Conservation (phyloP, 2,797 vertebrate species). For the Lagorchestes hirsutus region DNA sequence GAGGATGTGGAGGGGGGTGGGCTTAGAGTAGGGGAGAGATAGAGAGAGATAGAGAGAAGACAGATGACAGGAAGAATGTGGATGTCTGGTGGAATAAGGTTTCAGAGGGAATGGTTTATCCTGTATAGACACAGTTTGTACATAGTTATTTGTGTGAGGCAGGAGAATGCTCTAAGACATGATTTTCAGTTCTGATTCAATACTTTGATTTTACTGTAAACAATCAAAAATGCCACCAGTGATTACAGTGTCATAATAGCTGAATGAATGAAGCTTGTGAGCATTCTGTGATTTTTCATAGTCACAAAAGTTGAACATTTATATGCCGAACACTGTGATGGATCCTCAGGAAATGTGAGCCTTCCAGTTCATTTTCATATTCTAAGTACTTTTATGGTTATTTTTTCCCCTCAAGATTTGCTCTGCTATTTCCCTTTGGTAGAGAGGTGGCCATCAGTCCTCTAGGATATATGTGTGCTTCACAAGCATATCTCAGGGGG, state of each 20-base stretch:
- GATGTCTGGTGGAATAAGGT: neutral
- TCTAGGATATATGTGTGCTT: neutral
- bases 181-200: neutral
- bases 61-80: neutral
- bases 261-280: neutral
- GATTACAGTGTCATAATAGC: neutral
- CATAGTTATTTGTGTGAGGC: neutral
- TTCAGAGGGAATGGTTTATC: neutral
- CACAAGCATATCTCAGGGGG: neutral
- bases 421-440: neutral
- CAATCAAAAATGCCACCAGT: neutral
- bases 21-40: neutral
- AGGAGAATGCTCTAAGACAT: neutral
- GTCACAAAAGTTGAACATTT: neutral
- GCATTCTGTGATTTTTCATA: neutral
- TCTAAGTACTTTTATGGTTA: neutral
- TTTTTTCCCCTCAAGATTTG: neutral
- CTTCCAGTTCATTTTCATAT: neutral
- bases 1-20: neutral
- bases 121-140: neutral
- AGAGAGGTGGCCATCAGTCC: neutral
- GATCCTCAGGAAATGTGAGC: neutral
- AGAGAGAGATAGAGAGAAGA: neutral
- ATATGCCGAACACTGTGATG: neutral
- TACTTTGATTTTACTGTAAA: neutral